Conservation (phyloP, 2,797 vertebrate genomes). For the Anableps anableps region DNA sequence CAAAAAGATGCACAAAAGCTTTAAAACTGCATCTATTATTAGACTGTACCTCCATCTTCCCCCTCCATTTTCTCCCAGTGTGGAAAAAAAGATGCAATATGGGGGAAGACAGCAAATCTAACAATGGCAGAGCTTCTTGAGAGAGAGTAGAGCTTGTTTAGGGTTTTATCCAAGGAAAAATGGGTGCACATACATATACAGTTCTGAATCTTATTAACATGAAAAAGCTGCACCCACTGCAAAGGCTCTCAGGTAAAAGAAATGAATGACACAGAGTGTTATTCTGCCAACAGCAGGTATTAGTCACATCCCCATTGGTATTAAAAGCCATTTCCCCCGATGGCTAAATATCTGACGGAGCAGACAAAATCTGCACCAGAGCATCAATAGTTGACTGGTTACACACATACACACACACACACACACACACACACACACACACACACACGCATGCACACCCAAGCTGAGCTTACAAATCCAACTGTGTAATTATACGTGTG, state of each 20-base stretch:
- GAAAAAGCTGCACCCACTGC: slow-evolving; percentile 48
- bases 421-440: slow-evolving; percentile 30
- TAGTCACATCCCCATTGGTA: slow-evolving; percentile 32
- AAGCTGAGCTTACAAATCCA: slow-evolving; percentile 58
- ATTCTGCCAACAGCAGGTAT: slow-evolving; percentile 32
- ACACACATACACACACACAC: slow-evolving; percentile 21
- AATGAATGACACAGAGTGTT: slow-evolving; percentile 21
- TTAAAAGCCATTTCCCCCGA: slow-evolving; percentile 16
- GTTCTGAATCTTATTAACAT: slow-evolving; percentile 38
- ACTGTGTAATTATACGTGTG: slow-evolving; percentile 63
- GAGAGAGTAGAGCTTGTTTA: slow-evolving; percentile 16
- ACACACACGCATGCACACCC: slow-evolving; percentile 17
- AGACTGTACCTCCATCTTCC: slow-evolving; percentile 67
- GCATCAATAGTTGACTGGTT: slow-evolving; percentile 52
- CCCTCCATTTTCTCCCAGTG: slow-evolving; percentile 70
- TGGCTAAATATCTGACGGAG: slow-evolving; percentile 42
- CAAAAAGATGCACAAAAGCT: slow-evolving; percentile 27
- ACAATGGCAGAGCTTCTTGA: slow-evolving; percentile 23
- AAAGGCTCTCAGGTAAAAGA: slow-evolving; percentile 2
- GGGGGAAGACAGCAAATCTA: slow-evolving; percentile 46
- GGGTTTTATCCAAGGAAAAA: slow-evolving; percentile 14
- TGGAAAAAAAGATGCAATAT: slow-evolving; percentile 47
- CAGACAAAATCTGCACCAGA: slow-evolving; percentile 58
- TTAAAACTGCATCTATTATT: slow-evolving; percentile 55
- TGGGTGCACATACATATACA: slow-evolving; percentile 17